Base-by-base conservation (phyloP, 2,888 invertebrate genomes). In the Adelognathus sp. region DNA sequence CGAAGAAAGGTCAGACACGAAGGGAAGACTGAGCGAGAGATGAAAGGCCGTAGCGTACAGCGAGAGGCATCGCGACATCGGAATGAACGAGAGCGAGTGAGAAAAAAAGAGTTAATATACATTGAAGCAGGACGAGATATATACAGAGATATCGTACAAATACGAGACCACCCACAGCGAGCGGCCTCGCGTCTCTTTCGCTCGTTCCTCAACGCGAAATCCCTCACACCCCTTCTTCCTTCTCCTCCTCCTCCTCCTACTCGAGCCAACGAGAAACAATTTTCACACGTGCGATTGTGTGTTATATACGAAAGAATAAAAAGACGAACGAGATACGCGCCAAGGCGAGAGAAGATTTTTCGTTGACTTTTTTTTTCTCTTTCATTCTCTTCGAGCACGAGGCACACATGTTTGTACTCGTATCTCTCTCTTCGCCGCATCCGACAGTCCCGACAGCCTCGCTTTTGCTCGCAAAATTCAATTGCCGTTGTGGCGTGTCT, bases 131-230 rank as follows among this genome's bases (percentile, higher is more conserved):
- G 70, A 76, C 79, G 78, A 71, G 73, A 71, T 79, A 79, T 66
- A 74, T 76, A 81, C 63, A 79, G 75, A 63, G 82, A 83, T 83
- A 83, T 82, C 85, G 85, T 86, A 85, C 83, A 82, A 86, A 86
- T 83, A 85, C 84, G 85, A 80, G 87, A 84, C 88, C 88, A 88
- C 88, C 88, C 85, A 86, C 83, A 66, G 84, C 82, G 86, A 82
- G 75, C 74, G 81, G 76, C 61, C 74, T 82, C 67, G 76, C 81
- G 81, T n/a, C 85, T 82, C 82, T 81, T 80, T 80, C 76, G 67
- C 69, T 79, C 80, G 66, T 63, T 70, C 29, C 46, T 44, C 18
- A 54, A 66, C 61, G 50, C 67, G 31, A 36, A 36, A 31, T 36
- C 27, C 46, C 41, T 58, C 69, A 70, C 61, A 21, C 29, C 44